A percentile compares a stretch with the other conserved stretches of the same genome.
Conservation (phyloP, 2,888 invertebrate species). For the Metallyticus violacea region DNA sequence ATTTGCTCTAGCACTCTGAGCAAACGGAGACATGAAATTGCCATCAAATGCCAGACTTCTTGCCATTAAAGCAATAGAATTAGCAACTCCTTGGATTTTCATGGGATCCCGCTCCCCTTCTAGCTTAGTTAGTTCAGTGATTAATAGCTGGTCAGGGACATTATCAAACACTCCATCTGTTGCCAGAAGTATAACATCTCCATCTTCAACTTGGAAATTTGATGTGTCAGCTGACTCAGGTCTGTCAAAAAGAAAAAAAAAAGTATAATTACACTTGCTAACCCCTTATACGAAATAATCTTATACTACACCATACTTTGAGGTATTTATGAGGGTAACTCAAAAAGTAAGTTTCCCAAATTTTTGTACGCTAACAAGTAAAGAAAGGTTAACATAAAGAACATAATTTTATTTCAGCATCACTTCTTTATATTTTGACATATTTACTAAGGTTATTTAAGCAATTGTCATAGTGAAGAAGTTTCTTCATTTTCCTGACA, state of each 20-base stretch:
- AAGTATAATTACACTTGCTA: not conserved
- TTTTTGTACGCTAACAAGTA: too few species aligned
- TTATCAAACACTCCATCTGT: constrained; percentile 99
- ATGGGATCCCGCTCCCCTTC: constrained; percentile 71
- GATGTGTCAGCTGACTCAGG: constrained; percentile 89
- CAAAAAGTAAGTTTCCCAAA: too few species aligned
- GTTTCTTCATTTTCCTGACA: too few species aligned
- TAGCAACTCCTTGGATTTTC: constrained; percentile 84
- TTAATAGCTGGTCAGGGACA: constrained; percentile 85
- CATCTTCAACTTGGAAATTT: constrained; percentile 84
- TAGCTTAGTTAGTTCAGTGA: constrained; percentile 76
- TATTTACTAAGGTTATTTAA: too few species aligned
- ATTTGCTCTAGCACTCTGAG: constrained; percentile 86
- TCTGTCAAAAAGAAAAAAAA: constrained; percentile 47
- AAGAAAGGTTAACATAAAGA: too few species aligned
- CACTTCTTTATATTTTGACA: too few species aligned
- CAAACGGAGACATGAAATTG: constrained; percentile 94
- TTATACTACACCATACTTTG: too few species aligned
- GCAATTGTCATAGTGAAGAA: too few species aligned
- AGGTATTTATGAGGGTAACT: too few species aligned
- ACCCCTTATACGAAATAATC: not conserved
- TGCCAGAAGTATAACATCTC: constrained; percentile 91
- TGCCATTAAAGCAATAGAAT: constrained; percentile 94
- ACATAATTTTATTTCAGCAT: too few species aligned
- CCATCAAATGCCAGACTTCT: constrained; percentile 91